Evolutionary conservation across 2,113 vertebrate genomes (phyloP).

Genomic region (Semicossyphus pulcher): DNA sequence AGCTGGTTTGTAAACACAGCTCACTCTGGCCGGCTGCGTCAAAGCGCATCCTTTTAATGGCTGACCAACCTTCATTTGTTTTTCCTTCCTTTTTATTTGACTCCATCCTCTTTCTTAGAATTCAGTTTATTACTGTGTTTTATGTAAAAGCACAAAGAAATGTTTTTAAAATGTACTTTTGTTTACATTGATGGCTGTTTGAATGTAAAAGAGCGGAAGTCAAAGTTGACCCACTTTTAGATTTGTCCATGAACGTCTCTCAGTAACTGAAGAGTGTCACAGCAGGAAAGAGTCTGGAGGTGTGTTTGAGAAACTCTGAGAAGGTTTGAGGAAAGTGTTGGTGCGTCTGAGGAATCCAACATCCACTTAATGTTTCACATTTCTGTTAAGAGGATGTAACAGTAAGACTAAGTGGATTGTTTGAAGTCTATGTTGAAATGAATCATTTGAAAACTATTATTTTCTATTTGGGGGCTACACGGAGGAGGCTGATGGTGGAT

Average conservation of each 20-base stretch:
- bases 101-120: not conserved
- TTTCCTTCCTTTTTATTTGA: constrained; percentile 21
- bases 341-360: not conserved
- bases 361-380: not conserved
- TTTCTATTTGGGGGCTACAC: not conserved
- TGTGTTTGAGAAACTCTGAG: not conserved
- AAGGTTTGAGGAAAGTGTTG: not conserved
- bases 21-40: not conserved
- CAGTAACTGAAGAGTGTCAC: not conserved
- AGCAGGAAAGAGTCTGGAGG: not conserved
- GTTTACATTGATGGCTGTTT: not conserved
- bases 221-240: not conserved
- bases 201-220: not conserved
- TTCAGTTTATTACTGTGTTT: not conserved
- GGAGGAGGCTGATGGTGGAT: not conserved
- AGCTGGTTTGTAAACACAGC: constrained; percentile 8
- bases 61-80: constrained; percentile 48
- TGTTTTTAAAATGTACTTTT: not conserved
- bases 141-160: not conserved
- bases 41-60: not conserved
- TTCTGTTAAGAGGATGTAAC: not conserved
- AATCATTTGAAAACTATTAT: not conserved
- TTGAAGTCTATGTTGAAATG: constrained; percentile 1
- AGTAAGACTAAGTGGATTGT: not conserved
- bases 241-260: not conserved